These are phyloP conservation scores for Amphiprion percula DNA, from an alignment of 2,113 vertebrate species.

Conservation along the genomic window DNA sequence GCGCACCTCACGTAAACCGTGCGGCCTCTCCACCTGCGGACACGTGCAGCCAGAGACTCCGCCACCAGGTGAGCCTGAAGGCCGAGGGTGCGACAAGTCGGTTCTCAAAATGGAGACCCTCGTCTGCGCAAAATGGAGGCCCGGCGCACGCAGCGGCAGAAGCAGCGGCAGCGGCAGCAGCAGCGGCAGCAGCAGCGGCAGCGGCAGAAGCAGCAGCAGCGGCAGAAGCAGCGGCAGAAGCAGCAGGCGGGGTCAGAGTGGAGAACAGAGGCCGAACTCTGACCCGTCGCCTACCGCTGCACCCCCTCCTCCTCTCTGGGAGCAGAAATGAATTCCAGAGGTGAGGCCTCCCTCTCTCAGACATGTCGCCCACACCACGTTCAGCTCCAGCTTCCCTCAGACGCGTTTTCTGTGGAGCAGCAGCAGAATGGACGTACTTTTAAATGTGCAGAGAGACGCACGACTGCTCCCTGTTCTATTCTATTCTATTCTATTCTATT, in stretches of 20 bases:
- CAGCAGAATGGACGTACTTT: too few species aligned
- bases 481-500: neutral
- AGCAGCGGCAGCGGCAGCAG: slow-evolving; percentile 20
- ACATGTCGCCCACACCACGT: slow-evolving; percentile 10
- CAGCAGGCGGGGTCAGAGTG: slow-evolving; percentile 61
- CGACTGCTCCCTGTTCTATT: neutral
- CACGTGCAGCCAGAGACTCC: too few species aligned
- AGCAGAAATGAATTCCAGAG: slow-evolving; percentile 56
- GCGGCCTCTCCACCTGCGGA: too few species aligned
- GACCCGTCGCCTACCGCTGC: slow-evolving; percentile 49
- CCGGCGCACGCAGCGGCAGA: neutral
- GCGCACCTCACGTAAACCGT: too few species aligned
- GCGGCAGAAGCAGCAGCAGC: slow-evolving; percentile 15
- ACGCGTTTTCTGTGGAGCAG: neutral
- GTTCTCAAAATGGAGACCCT: slow-evolving; percentile 72
- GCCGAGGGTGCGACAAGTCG: neutral
- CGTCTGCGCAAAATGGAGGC: slow-evolving; percentile 70
- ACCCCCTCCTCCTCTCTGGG: slow-evolving; percentile 3
- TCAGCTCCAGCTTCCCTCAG: neutral
- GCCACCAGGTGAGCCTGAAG: too few species aligned
- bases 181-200: too few species aligned
- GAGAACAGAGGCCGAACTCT: slow-evolving; percentile 71
- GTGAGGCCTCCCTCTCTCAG: slow-evolving; percentile 3
- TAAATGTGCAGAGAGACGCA: too few species aligned
- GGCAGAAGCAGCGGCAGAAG: neutral